A percentile compares a stretch with the other conserved stretches of the same genome.
These are phyloP conservation scores for Andrena haemorrhoa DNA, from an alignment of 2,888 invertebrate genomes.

Conservation along the genomic window DNA sequence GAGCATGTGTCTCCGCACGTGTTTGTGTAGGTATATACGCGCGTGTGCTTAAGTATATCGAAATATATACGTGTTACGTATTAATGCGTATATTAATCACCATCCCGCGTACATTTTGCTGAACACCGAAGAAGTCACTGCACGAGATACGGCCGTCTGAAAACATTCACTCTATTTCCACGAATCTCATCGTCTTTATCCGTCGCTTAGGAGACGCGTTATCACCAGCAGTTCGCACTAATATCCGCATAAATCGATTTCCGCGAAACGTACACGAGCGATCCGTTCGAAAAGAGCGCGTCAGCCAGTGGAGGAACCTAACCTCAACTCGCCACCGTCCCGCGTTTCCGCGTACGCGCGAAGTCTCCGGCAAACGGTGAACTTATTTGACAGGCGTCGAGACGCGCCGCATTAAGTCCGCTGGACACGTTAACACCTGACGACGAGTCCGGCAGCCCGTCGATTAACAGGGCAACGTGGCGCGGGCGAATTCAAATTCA, in stretches of 20 bases:
- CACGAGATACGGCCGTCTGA: slow-evolving; percentile 72
- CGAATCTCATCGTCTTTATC: slow-evolving; percentile 61
- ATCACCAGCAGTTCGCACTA: slow-evolving; percentile 58
- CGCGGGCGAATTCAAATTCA: slow-evolving; percentile 62
- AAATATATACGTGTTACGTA: slow-evolving; percentile 2
- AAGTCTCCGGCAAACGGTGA: not conserved
- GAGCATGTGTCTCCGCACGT: not conserved
- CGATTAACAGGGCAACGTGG: slow-evolving; percentile 5
- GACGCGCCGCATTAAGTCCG: not conserved
- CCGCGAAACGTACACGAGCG: slow-evolving; percentile 15
- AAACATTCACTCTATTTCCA: slow-evolving; percentile 70
- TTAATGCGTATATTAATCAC: slow-evolving; percentile 59
- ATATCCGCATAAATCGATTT: slow-evolving; percentile 49
- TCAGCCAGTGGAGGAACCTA: slow-evolving; percentile 53
- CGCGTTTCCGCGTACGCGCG: slow-evolving; percentile 33
- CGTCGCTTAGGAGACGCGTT: slow-evolving; percentile 63
- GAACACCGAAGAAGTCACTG: slow-evolving; percentile 70
- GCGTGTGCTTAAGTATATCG: not conserved
- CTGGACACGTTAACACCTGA: not conserved
- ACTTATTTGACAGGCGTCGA: slow-evolving; percentile 19
- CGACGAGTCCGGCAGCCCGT: not conserved
- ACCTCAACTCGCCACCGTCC: slow-evolving; percentile 57
- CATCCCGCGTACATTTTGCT: slow-evolving; percentile 71
- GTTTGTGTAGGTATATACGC: not conserved
- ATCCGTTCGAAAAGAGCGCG: slow-evolving; percentile 67